Conservation (phyloP, 2,113 vertebrate species). For the Ibidorhyncha struthersii region DNA sequence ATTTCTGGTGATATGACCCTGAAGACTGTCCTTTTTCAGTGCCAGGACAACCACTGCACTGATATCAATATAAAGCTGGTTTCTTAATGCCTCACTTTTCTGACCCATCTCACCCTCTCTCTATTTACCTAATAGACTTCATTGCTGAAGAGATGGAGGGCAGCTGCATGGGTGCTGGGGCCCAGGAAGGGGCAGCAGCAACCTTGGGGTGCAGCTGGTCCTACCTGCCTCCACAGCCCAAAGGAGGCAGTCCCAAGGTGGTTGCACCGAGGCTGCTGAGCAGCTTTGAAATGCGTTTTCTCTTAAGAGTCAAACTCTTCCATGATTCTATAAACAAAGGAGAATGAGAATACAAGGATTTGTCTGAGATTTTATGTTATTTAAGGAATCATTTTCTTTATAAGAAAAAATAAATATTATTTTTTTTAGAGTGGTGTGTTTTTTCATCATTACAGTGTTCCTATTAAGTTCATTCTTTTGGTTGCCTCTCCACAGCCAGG, state of each 20-base stretch:
- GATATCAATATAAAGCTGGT: not conserved
- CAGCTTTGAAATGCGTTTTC: not conserved
- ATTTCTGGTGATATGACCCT: not conserved
- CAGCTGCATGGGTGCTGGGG: rapidly evolving
- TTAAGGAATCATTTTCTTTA: not conserved
- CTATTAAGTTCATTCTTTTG: not conserved
- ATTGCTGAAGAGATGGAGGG: not conserved
- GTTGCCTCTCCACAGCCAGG: not conserved
- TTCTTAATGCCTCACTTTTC: not conserved
- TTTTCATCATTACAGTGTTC: not conserved
- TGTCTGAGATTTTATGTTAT: not conserved
- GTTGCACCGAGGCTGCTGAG: not conserved
- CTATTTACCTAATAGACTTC: not conserved
- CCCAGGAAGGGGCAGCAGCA: not conserved
- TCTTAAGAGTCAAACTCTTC: not conserved
- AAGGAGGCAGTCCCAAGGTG: no score
- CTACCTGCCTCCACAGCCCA: not conserved
- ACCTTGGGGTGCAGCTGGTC: not conserved
- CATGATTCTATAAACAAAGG: not conserved
- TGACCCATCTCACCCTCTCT: not conserved
- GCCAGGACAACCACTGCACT: not conserved
- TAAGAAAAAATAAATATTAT: not conserved
- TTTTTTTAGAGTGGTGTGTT: not conserved
- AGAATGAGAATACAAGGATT: not conserved
- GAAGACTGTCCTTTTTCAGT: not conserved